Percentiles rank a stretch among this genome's conserved stretches.
phyloP scores from a whole-genome alignment of 2,113 vertebrate species.

The Lycaon pictus region DNA sequence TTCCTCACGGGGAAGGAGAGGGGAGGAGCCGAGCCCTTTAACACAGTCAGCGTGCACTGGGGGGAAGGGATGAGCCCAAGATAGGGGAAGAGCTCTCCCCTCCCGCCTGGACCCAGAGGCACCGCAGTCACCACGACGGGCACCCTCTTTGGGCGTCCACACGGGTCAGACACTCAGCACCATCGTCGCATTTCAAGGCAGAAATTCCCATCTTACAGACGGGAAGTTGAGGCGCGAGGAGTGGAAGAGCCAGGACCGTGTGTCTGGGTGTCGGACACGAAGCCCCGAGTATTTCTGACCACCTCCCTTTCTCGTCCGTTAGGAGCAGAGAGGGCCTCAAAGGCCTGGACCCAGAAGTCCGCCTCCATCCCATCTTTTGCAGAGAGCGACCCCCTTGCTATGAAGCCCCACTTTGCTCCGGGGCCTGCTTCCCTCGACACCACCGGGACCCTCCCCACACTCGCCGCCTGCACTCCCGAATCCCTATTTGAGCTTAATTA shows the following conservation, averaged over 20 bases:
- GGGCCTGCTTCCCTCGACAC: not conserved
- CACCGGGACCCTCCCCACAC: fast-evolving
- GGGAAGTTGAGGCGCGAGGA: not conserved
- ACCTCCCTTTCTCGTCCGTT: not conserved
- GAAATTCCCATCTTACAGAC: not conserved
- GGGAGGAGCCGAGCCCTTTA: not conserved
- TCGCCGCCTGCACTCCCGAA: not conserved
- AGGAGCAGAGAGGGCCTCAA: not conserved
- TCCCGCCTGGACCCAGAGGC: not conserved
- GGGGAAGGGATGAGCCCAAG: too few relatives aligned
- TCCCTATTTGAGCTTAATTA: constrained; percentile 76
- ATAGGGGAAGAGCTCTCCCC: too few relatives aligned
- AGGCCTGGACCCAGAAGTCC: not conserved
- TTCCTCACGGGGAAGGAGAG: not conserved
- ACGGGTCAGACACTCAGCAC: too few relatives aligned
- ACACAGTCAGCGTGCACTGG: not conserved
- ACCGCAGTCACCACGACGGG: fast-evolving
- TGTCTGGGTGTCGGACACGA: not conserved
- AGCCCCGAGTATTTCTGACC: fast-evolving
- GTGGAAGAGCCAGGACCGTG: not conserved
- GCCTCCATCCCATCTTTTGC: not conserved
- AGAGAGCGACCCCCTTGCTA: not conserved
- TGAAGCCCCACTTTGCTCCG: not conserved
- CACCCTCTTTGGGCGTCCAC: not conserved
- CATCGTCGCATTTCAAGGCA: not conserved